A percentile compares a stretch with the other conserved stretches of the same genome.
Evolutionary conservation across 1,140 invertebrate species (phyloP).

Genomic region (Planococcus citri): DNA sequence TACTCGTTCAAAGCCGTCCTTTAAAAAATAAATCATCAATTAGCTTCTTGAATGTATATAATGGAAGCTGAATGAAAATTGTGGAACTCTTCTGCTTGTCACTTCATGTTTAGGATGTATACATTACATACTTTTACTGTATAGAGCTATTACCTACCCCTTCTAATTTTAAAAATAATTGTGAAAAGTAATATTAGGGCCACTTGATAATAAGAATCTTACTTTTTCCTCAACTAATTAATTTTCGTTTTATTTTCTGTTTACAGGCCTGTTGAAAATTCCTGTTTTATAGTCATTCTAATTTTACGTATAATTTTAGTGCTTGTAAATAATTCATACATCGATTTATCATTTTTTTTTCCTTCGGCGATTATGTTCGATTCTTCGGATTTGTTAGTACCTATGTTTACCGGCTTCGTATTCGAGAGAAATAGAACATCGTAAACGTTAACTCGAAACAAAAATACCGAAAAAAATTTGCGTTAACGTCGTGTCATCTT

Average conservation of each 20-base stretch:
- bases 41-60: too few species aligned
- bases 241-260: not conserved
- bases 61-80: too few species aligned
- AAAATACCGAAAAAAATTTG: not conserved
- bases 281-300: not conserved
- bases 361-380: not conserved
- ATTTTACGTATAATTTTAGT: not conserved
- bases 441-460: not conserved
- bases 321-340: not conserved
- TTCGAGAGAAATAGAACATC: not conserved
- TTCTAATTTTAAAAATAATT: too few species aligned
- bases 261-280: not conserved
- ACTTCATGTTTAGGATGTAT: too few species aligned
- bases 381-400: not conserved
- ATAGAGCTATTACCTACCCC: too few species aligned
- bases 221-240: not conserved
- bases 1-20: too few species aligned
- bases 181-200: too few species aligned
- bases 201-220: too few species aligned
- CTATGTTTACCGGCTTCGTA: not conserved
- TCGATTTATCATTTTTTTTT: not conserved
- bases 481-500: not conserved
- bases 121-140: too few species aligned
- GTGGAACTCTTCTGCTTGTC: too few species aligned
- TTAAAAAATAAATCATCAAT: too few species aligned